Percentiles rank a stretch among this genome's conserved stretches.
Evolutionary conservation across 2,888 invertebrate genomes (phyloP).

Genomic region (Pachliopta kotzebuea): DNA sequence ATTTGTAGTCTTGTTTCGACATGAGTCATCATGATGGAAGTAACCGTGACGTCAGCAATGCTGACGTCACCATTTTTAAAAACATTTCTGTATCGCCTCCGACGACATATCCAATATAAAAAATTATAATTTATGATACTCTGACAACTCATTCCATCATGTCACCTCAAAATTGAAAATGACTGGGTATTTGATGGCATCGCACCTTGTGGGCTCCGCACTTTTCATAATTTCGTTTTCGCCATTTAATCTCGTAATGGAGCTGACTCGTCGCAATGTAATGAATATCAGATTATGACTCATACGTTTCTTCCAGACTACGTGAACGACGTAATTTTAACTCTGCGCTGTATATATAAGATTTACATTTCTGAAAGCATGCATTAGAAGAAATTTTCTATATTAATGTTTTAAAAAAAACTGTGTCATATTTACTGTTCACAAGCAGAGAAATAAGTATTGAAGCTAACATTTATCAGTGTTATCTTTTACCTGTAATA

Average conservation of each 20-base stretch:
- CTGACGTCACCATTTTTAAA: no score
- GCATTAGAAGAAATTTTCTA: neutral
- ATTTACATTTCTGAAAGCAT: neutral
- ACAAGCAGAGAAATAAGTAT: neutral
- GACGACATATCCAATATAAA: neutral
- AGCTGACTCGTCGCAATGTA: slow-evolving; percentile 25
- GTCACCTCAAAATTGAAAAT: slow-evolving; percentile 12
- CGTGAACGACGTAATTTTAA: neutral
- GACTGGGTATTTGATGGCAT: slow-evolving; percentile 13
- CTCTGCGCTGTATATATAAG: slow-evolving; percentile 5
- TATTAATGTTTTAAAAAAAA: neutral
- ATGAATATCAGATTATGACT: slow-evolving; percentile 27
- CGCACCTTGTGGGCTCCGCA: slow-evolving; percentile 12
- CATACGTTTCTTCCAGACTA: slow-evolving; percentile 4
- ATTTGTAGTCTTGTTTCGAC: no score
- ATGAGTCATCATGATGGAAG: no score
- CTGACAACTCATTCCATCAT: neutral
- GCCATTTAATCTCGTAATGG: slow-evolving; percentile 30
- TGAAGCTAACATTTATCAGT: no score
- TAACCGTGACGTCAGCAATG: no score
- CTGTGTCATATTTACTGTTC: neutral
- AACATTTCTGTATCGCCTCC: no score
- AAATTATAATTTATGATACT: neutral
- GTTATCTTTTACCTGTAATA: neutral
- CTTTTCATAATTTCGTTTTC: slow-evolving; percentile 28